Evolutionary conservation across 2,113 vertebrate species (phyloP).

Genomic region (Hiodon tergisus): DNA sequence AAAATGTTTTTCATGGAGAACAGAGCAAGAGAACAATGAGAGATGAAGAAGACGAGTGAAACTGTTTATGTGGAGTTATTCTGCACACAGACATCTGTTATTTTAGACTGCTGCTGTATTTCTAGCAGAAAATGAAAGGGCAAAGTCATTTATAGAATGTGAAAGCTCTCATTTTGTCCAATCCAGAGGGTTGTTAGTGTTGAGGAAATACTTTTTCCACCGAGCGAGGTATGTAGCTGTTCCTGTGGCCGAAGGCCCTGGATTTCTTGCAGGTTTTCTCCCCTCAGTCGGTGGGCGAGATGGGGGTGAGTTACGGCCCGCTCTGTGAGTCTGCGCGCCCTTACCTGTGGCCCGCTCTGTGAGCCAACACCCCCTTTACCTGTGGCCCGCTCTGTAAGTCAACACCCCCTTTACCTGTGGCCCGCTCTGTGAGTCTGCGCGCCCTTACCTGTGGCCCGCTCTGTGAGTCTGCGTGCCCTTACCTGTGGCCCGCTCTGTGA

Average conservation of each 20-base stretch:
- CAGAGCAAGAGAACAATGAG: conserved; percentile 8
- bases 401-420: no score
- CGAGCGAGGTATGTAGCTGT: not conserved
- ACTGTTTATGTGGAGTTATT: not conserved
- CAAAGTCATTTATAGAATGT: not conserved
- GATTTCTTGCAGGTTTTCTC: not conserved
- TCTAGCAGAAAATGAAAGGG: conserved; percentile 8
- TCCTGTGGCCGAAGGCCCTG: not conserved
- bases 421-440: no score
- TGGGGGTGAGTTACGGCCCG: not conserved
- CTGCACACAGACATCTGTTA: not conserved
- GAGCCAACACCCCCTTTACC: no score
- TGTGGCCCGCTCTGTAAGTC: no score
- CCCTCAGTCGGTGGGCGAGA: not conserved
- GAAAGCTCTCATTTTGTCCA: not conserved
- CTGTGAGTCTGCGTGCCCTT: no score
- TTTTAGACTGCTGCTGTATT: not conserved
- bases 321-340: not conserved
- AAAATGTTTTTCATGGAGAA: not conserved
- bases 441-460: no score
- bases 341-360: not conserved
- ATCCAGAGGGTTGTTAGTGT: conserved; percentile 5
- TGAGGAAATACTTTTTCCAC: not conserved
- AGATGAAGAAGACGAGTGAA: not conserved
- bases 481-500: no score